Evolutionary conservation across 53 echinoderm and acorn worm species (phyloP).

Genomic region (Stichopus horrens): DNA sequence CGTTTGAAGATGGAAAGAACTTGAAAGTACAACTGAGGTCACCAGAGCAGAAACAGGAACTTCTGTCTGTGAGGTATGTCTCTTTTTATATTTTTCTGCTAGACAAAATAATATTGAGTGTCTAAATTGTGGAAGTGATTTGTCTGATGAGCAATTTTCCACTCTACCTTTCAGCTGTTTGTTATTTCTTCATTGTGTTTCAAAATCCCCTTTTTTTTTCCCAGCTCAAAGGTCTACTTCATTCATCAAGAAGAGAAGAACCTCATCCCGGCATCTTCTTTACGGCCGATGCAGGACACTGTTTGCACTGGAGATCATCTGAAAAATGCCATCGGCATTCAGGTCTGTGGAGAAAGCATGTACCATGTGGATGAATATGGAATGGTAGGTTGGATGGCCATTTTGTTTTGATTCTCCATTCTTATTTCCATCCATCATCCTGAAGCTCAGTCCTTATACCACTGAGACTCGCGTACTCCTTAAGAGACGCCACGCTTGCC

Average conservation of each 20-base stretch:
- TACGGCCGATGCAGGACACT: slow-evolving; percentile 16
- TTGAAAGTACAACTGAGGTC: slow-evolving; percentile 58
- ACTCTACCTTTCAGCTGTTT: background rate
- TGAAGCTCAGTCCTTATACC: too few species aligned
- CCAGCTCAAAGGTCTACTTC: slow-evolving; percentile 66
- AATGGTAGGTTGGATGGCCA: background rate
- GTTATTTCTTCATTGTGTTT: background rate
- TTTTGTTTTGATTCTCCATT: too few species aligned
- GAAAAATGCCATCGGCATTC: slow-evolving; percentile 62
- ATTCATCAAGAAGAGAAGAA: slow-evolving; percentile 51
- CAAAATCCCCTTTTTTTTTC: background rate
- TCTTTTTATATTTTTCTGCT: background rate
- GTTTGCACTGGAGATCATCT: slow-evolving; percentile 59
- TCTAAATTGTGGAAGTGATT: too few species aligned
- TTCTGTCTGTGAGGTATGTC: slow-evolving; percentile 69
- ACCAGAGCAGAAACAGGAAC: slow-evolving; percentile 65
- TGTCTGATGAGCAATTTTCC: too few species aligned
- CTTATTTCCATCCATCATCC: too few species aligned
- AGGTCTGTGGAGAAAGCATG: slow-evolving; percentile 56
- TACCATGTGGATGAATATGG: slow-evolving; percentile 36
- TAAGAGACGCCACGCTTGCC: too few species aligned
- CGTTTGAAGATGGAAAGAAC: slow-evolving; percentile 50
- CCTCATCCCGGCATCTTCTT: slow-evolving; percentile 38
- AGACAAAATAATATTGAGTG: too few species aligned
- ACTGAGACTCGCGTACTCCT: too few species aligned